Percentiles rank a stretch among this genome's conserved stretches.
These are phyloP conservation scores for Zaprionus kolodkinae DNA, from an alignment of 1,140 invertebrate species.

Conservation along the genomic window DNA sequence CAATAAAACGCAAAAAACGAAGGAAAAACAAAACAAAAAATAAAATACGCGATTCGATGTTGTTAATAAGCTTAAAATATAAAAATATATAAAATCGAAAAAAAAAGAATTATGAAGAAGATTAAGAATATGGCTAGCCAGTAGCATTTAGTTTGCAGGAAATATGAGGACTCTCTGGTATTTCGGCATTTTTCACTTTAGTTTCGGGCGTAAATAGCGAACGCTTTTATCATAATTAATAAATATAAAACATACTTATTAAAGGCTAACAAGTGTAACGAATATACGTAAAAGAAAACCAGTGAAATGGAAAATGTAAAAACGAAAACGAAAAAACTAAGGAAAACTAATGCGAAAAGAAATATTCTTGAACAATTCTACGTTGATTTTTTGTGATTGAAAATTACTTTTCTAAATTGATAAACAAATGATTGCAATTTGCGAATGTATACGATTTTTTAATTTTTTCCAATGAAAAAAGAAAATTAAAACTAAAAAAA, in stretches of 20 bases:
- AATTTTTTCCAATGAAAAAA: conserved; percentile 64
- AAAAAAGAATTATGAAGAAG: conserved; percentile 1
- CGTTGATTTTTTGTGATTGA: conserved; percentile 80
- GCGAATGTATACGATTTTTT: conserved; percentile 83
- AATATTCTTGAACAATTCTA: conserved; percentile 62
- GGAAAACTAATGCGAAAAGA: conserved; percentile 32
- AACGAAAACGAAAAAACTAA: conserved; percentile 52
- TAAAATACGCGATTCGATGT: conserved; percentile 74
- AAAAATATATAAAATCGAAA: conserved; percentile 14
- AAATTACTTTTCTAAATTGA: conserved; percentile 75
- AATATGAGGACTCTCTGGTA: conserved; percentile 24
- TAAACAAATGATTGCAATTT: conserved; percentile 74
- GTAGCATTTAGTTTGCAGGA: conserved; percentile 71
- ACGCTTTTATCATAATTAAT: conserved; percentile 71
- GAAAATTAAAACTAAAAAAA: conserved; percentile 47
- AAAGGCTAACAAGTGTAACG: conserved; percentile 79
- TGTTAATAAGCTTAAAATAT: conserved; percentile 77
- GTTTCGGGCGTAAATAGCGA: conserved; percentile 73
- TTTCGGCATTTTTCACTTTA: conserved; percentile 59
- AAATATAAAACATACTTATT: conserved; percentile 50
- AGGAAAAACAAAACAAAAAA: conserved; percentile 14
- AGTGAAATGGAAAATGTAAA: conserved; percentile 49
- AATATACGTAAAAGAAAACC: conserved; percentile 76
- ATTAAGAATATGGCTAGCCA: conserved; percentile 64
- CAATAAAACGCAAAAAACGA: conserved; percentile 16